Conservation (phyloP, 2,797 vertebrate genomes). For the Eidolon dupreanum region DNA sequence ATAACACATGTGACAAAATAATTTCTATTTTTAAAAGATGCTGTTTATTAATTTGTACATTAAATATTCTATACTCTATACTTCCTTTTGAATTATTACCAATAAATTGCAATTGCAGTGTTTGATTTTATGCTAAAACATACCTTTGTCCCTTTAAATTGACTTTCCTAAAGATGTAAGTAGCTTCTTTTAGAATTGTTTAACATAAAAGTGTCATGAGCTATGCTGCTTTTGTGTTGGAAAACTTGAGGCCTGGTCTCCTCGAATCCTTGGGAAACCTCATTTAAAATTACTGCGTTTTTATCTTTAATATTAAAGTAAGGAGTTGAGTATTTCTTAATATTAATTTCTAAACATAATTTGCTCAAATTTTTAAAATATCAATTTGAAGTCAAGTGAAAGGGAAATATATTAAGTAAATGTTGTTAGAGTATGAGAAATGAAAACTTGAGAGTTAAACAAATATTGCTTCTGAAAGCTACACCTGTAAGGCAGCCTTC, state of each 20-base stretch:
- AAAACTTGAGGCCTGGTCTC: not conserved
- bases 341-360: conserved; percentile 51
- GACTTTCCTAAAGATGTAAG: not conserved
- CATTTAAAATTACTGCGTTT: not conserved
- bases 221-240: not conserved
- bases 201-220: not conserved
- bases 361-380: not conserved
- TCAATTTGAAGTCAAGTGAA: not conserved
- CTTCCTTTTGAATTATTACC: not conserved
- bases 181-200: conserved; percentile 5
- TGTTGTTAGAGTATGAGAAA: conserved; percentile 43
- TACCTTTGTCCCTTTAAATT: not conserved
- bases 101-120: not conserved
- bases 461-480: conserved; percentile 64
- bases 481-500: conserved; percentile 62
- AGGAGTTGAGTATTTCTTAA: conserved; percentile 36
- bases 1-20: not conserved
- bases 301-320: not conserved
- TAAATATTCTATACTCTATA: not conserved
- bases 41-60: not conserved
- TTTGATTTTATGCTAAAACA: conserved; percentile 34
- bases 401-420: conserved; percentile 33
- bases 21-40: conserved; percentile 13
- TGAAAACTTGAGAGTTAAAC: conserved; percentile 56
- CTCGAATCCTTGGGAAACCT: not conserved